Conservation (phyloP, 2,797 vertebrate genomes). For the Pipistrellus pygmaeus region DNA sequence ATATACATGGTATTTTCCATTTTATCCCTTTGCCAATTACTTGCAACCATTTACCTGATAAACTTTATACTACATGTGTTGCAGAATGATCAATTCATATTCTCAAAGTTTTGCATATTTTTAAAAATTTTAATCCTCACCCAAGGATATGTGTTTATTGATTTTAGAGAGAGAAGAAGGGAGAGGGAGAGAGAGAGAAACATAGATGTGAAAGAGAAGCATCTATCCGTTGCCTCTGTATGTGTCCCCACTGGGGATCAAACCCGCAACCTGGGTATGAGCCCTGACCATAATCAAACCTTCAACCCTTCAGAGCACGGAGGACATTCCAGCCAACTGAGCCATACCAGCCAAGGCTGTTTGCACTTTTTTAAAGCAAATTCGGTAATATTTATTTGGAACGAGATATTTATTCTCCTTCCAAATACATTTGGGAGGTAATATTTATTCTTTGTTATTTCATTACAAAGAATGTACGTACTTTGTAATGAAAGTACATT, state of each 20-base stretch:
- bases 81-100: background rate
- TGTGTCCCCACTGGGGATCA: background rate
- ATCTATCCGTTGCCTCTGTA: background rate
- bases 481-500: background rate
- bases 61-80: background rate
- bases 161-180: background rate
- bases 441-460: no score
- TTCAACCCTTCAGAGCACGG: background rate
- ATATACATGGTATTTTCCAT: slow-evolving; percentile 13
- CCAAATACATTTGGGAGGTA: no score
- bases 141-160: background rate
- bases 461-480: no score
- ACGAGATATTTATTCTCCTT: background rate
- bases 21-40: slow-evolving; percentile 30
- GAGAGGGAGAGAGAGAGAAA: background rate
- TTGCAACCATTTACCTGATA: background rate
- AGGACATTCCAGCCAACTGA: background rate
- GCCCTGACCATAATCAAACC: background rate
- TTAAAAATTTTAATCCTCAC: background rate
- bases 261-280: background rate
- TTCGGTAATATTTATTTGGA: slow-evolving; percentile 29
- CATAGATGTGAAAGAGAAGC: background rate
- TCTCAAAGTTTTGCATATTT: background rate
- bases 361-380: background rate
- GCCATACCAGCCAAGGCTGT: background rate